Base-by-base conservation (phyloP, 2,113 vertebrate genomes). In the Gadus chalcogrammus region DNA sequence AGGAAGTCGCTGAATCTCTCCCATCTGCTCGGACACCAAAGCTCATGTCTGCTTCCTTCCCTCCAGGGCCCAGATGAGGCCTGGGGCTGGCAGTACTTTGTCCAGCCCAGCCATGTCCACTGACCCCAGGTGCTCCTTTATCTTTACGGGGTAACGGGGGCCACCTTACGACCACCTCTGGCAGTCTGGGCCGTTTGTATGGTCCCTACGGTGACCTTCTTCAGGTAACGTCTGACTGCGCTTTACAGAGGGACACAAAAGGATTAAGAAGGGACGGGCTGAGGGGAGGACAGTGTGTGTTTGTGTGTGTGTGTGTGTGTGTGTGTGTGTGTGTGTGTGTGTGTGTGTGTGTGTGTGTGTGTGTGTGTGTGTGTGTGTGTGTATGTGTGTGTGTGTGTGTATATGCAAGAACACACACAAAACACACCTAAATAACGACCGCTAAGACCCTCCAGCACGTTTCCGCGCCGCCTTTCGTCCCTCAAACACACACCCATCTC, bases 1-100 rank as follows among this genome's bases (percentile, higher is more conserved):
- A 79, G 77, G 75, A 81, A 70, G 69, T 77, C 68, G 24, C 63
- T 15, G 24, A 74, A 69, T 85, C 80, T 71, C 61, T 56, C 22
- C 68, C 69, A 74, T 82, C 78, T 76, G 72, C 22, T 67, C 64
- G 2, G 68, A 77, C 77, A 76, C 75, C 67, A 74, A 24, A 18
- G 52, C 58, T 48, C 42, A 52, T 31, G 69, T 61, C 72, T 15
- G 16, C 75, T 72, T 63, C 76, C 58, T 42, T 48, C 12, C 15
- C 59, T 70, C 71, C 68, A 78, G 70, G 74, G 27, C 48, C 61
- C 48, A 18, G 69, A 67, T 58, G 63, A 65, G 27, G 68, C 73
- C 71, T 2, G 56, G 27, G 61, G 42, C 6, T 9, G 42, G 42
- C 42, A 48, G 42, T 13, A 48, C 42, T 48, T 48, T 13, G 42